Evolutionary conservation across 2,113 vertebrate species (phyloP).

Genomic region (Ellobius talpinus): DNA sequence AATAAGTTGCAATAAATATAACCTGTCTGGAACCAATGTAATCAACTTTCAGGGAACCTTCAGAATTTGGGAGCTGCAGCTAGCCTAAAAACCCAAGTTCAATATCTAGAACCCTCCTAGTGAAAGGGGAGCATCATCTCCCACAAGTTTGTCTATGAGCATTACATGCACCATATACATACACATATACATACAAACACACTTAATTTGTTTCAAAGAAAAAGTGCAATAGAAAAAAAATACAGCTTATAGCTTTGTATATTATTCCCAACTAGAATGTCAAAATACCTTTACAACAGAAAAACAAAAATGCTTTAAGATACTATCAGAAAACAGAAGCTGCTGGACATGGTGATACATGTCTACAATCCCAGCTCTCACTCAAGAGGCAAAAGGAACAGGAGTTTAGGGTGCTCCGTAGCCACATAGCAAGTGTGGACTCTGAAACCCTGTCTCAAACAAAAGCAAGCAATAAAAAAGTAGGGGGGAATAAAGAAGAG

Average conservation of each 20-base stretch:
- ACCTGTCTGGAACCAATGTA: constrained; percentile 51
- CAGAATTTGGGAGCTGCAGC: constrained; percentile 3
- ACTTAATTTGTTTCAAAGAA: neutral
- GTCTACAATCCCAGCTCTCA: neutral
- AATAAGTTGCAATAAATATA: constrained; percentile 61
- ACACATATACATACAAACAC: neutral
- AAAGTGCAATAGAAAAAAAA: neutral
- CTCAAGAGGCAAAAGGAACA: neutral
- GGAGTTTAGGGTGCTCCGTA: neutral
- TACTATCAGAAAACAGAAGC: neutral
- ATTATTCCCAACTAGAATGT: constrained; percentile 63
- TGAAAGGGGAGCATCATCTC: neutral
- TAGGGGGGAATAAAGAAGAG: neutral
- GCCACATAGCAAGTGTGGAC: neutral
- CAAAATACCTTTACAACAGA: constrained; percentile 66
- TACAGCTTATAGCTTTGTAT: neutral
- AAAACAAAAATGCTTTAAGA: constrained; percentile 61
- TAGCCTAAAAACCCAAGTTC: neutral
- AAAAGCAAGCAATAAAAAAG: too few species aligned
- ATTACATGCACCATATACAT: neutral
- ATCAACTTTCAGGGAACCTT: constrained; percentile 20
- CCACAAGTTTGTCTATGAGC: neutral
- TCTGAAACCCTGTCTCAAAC: neutral
- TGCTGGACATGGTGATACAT: neutral
- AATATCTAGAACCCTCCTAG: neutral